phyloP scores from a whole-genome alignment of 1,140 invertebrate species.

The Protaetia brevitarsis region DNA sequence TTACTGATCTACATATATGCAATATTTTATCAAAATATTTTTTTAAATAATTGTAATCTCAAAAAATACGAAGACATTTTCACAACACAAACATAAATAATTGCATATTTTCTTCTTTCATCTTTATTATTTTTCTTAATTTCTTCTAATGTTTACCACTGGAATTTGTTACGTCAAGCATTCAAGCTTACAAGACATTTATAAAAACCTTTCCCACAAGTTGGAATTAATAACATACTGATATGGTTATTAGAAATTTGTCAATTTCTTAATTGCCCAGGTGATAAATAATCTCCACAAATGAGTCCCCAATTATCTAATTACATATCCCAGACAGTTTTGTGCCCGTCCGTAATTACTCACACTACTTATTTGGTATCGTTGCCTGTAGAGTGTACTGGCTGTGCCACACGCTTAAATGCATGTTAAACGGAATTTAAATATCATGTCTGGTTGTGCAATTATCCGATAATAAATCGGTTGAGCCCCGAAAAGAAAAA shows the following conservation, averaged over 20 bases:
- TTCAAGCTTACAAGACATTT: too few relatives aligned
- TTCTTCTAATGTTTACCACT: too few relatives aligned
- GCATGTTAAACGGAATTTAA: slow-evolving; percentile 1
- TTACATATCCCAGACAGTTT: neutral
- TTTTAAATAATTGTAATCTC: too few relatives aligned
- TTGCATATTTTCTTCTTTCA: too few relatives aligned
- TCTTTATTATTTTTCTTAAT: too few relatives aligned
- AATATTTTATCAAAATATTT: too few relatives aligned
- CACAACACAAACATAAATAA: too few relatives aligned
- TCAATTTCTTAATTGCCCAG: neutral
- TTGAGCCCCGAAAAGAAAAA: neutral
- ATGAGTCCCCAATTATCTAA: slow-evolving; percentile 3
- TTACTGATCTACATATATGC: too few relatives aligned
- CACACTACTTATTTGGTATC: neutral
- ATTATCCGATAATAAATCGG: neutral
- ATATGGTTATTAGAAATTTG: neutral
- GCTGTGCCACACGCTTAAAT: neutral
- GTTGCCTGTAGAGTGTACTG: neutral
- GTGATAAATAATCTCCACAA: neutral
- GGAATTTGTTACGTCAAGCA: too few relatives aligned
- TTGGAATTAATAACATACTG: neutral
- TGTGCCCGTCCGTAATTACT: neutral
- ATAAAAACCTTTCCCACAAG: neutral
- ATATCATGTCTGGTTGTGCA: neutral
- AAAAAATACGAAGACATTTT: too few relatives aligned